Conservation (phyloP, 2,797 vertebrate species). For the Chaetodon trifasciatus region DNA sequence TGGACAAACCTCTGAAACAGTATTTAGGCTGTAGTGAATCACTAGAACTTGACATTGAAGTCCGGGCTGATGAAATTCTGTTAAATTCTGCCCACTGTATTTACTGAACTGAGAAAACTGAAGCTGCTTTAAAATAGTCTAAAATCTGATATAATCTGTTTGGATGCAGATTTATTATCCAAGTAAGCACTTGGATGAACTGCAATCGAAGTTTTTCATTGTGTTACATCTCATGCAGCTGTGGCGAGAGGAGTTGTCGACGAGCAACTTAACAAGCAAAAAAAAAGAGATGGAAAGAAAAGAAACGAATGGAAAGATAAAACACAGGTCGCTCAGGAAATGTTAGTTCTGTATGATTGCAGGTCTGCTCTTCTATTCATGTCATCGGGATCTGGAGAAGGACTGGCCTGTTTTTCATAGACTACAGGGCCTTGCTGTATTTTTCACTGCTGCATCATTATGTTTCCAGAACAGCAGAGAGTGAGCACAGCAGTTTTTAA, state of each 20-base stretch:
- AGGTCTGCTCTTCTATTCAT: slow-evolving; percentile 19
- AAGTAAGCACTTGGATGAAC: background rate
- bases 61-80: slow-evolving; percentile 20
- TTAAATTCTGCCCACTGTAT: background rate
- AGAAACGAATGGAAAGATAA: background rate
- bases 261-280: background rate
- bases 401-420: slow-evolving; percentile 53
- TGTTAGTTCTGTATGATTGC: slow-evolving; percentile 41
- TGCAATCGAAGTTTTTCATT: background rate
- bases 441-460: slow-evolving; percentile 62
- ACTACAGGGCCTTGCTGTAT: slow-evolving; percentile 44
- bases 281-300: background rate
- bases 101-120: background rate
- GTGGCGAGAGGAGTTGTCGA: background rate
- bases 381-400: slow-evolving; percentile 27
- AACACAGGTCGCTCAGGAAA: background rate
- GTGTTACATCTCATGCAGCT: background rate
- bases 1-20: no score
- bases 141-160: slow-evolving; percentile 61
- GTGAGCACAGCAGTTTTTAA: slow-evolving; percentile 67
- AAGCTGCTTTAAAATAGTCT: slow-evolving; percentile 40
- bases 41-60: background rate
- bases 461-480: slow-evolving; percentile 56
- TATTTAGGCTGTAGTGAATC: background rate
- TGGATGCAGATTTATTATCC: slow-evolving; percentile 13